phyloP scores from a whole-genome alignment of 2,113 vertebrate genomes.

The Barnardius zonarius region DNA sequence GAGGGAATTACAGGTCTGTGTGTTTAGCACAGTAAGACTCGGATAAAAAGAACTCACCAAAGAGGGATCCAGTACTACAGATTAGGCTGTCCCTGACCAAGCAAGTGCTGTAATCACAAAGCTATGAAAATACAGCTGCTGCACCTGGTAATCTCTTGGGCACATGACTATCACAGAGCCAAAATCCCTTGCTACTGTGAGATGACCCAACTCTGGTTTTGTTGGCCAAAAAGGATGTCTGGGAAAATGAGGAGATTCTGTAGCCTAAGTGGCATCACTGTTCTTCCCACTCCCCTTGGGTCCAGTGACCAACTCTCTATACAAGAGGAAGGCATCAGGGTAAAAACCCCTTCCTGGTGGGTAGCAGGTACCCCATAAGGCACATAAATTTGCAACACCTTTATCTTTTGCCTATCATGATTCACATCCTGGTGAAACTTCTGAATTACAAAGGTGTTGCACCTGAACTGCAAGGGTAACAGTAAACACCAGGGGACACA shows the following conservation, averaged over 20 bases:
- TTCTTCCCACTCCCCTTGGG: neutral
- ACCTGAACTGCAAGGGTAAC: neutral
- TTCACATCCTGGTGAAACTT: neutral
- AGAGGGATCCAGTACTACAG: neutral
- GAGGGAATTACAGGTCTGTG: neutral
- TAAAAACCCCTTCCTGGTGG: neutral
- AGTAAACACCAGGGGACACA: neutral
- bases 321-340: neutral
- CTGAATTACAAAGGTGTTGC: neutral
- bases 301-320: neutral
- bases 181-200: neutral
- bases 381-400: neutral
- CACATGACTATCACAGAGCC: neutral
- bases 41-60: neutral
- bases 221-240: neutral
- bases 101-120: neutral
- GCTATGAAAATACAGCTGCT: neutral
- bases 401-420: neutral
- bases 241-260: neutral
- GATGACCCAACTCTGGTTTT: neutral
- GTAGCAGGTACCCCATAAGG: neutral
- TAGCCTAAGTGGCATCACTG: neutral
- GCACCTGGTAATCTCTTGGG: neutral
- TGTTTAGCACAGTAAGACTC: neutral
- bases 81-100: neutral